Conservation (phyloP, 2,888 invertebrate genomes). For the Lumbricus terrestris region DNA sequence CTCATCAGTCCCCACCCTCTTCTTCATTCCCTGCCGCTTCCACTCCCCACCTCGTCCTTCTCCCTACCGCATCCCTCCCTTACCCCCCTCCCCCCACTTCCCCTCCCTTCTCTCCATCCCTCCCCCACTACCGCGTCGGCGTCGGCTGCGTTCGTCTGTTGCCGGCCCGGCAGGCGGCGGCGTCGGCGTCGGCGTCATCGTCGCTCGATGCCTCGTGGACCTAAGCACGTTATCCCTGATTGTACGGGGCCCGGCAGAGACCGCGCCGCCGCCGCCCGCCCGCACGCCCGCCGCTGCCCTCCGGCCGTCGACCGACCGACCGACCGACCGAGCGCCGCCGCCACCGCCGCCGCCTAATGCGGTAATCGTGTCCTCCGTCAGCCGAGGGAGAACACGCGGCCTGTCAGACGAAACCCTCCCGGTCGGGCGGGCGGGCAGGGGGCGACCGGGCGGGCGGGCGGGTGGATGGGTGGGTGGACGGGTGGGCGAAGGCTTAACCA, state of each 20-base stretch:
- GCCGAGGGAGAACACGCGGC: neutral
- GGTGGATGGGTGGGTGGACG: neutral
- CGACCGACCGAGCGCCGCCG: no score
- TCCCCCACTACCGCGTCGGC: neutral
- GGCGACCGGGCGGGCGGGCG: neutral
- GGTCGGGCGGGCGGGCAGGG: neutral
- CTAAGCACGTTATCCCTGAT: neutral
- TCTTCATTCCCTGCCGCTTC: neutral
- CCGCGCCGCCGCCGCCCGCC: neutral
- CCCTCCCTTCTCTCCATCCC: neutral
- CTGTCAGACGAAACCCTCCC: neutral
- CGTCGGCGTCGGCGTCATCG: conserved; percentile 7
- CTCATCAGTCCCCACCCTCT: no score
- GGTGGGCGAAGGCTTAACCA: neutral
- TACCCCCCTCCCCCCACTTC: neutral
- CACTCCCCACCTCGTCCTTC: neutral
- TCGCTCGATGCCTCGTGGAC: neutral
- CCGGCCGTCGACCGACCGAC: neutral
- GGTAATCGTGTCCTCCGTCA: neutral
- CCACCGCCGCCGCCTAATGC: neutral
- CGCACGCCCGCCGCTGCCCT: neutral
- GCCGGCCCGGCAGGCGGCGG: neutral
- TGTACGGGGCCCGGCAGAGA: neutral
- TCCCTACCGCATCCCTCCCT: neutral
- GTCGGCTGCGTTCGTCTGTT: neutral